Evolutionary conservation across 2,113 vertebrate species (phyloP).

Genomic region (Accipiter virgatus): DNA sequence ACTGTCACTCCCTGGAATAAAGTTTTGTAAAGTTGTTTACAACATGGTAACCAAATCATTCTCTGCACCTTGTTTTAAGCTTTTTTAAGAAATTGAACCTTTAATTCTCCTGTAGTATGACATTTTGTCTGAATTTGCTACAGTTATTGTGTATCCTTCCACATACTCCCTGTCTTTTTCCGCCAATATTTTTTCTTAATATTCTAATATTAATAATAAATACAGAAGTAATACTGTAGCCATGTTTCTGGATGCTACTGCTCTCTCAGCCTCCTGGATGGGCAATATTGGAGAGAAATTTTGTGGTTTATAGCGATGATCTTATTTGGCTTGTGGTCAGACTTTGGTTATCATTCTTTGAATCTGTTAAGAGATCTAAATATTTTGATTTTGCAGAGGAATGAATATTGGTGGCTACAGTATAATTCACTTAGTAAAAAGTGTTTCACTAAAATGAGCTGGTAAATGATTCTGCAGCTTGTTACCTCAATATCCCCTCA

Average conservation of each 20-base stretch:
- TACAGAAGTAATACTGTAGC: not conserved
- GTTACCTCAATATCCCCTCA: not conserved
- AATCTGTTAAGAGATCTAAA: not conserved
- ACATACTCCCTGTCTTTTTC: not conserved
- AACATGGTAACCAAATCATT: not conserved
- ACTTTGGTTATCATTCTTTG: not conserved
- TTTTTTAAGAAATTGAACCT: not conserved
- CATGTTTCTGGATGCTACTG: not conserved
- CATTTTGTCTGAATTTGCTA: not conserved
- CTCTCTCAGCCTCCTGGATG: not conserved
- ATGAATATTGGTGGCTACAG: not conserved
- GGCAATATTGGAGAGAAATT: not conserved
- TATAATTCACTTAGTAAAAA: not conserved
- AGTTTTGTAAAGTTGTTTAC: not conserved
- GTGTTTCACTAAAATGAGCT: not conserved
- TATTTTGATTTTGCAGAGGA: not conserved
- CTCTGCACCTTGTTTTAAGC: not conserved
- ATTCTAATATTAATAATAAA: not conserved
- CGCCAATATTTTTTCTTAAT: not conserved
- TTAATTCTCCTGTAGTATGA: not conserved
- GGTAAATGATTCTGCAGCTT: not conserved
- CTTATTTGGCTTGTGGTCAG: not conserved
- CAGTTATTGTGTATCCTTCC: not conserved
- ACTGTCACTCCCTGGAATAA: not conserved
- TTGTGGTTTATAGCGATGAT: not conserved